These are phyloP conservation scores for Tiliqua scincoides DNA, from an alignment of 2,113 vertebrate species.

Conservation along the genomic window DNA sequence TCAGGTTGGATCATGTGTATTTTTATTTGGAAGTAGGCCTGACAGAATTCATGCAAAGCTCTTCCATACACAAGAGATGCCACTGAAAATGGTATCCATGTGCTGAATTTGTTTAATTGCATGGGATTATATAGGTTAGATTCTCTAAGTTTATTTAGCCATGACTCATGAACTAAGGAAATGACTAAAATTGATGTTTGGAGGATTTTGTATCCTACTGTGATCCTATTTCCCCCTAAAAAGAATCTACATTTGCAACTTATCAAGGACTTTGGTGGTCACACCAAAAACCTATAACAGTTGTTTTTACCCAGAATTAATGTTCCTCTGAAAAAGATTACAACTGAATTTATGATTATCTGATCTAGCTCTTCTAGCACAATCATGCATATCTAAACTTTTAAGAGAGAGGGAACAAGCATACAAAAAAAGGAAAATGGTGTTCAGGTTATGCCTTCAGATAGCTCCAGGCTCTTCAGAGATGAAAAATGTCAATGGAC, in stretches of 20 bases:
- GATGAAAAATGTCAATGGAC: constrained; percentile 17
- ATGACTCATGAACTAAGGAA: no score
- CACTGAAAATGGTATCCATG: neutral
- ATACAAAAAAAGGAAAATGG: neutral
- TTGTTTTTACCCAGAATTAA: neutral
- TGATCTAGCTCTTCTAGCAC: neutral
- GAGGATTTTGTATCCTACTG: no score
- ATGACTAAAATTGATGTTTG: no score
- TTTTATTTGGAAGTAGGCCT: neutral
- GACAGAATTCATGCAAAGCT: neutral
- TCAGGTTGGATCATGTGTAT: neutral
- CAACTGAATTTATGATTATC: neutral
- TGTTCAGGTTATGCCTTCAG: neutral
- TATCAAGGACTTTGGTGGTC: neutral
- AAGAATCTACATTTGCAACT: no score
- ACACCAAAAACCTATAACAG: neutral
- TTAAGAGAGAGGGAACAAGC: neutral
- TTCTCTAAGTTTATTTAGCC: no score
- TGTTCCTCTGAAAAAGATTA: no score
- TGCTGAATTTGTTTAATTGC: neutral
- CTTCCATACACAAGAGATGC: neutral
- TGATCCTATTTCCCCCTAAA: no score
- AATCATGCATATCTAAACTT: neutral
- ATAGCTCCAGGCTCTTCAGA: constrained; percentile 1
- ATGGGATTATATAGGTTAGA: no score